Evolutionary conservation across 2,797 vertebrate species (phyloP).

Genomic region (Neosilurus hyrtlii): DNA sequence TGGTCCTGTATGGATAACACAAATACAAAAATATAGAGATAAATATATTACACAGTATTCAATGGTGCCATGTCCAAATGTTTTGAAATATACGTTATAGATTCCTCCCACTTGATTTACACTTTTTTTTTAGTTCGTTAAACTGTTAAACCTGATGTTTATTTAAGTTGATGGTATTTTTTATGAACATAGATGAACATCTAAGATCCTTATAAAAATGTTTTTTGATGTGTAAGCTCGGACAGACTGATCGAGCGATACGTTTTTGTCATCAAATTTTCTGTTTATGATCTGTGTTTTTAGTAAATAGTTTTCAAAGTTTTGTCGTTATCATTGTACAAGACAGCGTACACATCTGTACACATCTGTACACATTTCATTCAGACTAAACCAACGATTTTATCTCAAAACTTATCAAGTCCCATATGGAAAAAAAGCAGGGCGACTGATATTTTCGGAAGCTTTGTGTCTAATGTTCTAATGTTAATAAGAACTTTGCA

Average conservation of each 20-base stretch:
- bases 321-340: not conserved
- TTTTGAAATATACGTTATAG: conserved; percentile 23
- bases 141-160: not conserved
- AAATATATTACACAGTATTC: conserved; percentile 19
- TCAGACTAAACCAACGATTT: conserved; percentile 2
- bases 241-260: not conserved
- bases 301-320: not conserved
- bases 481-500: conserved; percentile 1
- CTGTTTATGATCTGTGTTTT: not conserved
- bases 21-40: not conserved
- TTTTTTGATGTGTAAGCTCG: too few relatives aligned
- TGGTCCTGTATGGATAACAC: conserved; percentile 34
- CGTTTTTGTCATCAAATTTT: not conserved
- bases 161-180: not conserved
- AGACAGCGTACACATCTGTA: conserved; percentile 10
- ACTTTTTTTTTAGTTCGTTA: not conserved
- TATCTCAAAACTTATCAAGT: conserved; percentile 9
- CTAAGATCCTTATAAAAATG: too few relatives aligned
- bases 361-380: conserved; percentile 24
- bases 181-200: not conserved
- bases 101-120: not conserved
- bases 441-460: not conserved
- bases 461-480: not conserved
- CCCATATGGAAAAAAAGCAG: conserved; percentile 4
- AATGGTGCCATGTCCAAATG: conserved; percentile 31